Evolutionary conservation across 53 echinoderm and acorn worm species (phyloP), one percentile per base, ranked within the genome.

Genomic region (Holothuria leucospilota): DNA sequence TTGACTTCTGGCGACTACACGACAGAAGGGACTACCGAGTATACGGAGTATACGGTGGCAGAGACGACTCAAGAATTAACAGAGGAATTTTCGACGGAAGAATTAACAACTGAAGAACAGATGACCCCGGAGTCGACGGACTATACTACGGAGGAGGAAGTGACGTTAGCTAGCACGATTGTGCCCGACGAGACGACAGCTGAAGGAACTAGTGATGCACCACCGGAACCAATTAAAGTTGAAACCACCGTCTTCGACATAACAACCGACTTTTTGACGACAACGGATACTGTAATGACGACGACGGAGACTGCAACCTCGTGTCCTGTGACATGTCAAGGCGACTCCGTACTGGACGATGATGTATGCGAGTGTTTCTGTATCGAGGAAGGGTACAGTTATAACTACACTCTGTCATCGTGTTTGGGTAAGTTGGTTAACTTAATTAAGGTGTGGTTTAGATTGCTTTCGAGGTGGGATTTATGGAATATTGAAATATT

Each of bases 351-450:
- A 25, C 10, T 84, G 25, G 51, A 84, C 40, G 20, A 69, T 30
- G 68, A 18, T n/a, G 51, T 27, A 25, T 84, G 85, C 20, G 9
- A 46, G 7, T 84, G 85, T 39, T 20, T 20, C 24, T 84, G 85
- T 51, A 51, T 38, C 18, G 39, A 68, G 30, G 85, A 58, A 28
- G 68, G 53, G n/a, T 69, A 69, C 38, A 69, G 21, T 12, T 30
- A 84, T 49, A 68, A 84, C 51, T 69, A 74, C n/a, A 74, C 74
- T 51, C 52, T 51, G 24, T 74, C 74, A 2, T 23, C 49, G 40
- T 74, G 74, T 74, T 9, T 74, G 21, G 74, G 74, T 74, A 20
- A 46, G 74, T 52, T 5, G 51, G 1, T 51, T 0, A 29, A 15
- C 0, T 7, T 9, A 46, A 46, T 2, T 2, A 46, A 46, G 46